Evolutionary conservation across 2,888 invertebrate genomes (phyloP).

Genomic region (Limenitis camilla): DNA sequence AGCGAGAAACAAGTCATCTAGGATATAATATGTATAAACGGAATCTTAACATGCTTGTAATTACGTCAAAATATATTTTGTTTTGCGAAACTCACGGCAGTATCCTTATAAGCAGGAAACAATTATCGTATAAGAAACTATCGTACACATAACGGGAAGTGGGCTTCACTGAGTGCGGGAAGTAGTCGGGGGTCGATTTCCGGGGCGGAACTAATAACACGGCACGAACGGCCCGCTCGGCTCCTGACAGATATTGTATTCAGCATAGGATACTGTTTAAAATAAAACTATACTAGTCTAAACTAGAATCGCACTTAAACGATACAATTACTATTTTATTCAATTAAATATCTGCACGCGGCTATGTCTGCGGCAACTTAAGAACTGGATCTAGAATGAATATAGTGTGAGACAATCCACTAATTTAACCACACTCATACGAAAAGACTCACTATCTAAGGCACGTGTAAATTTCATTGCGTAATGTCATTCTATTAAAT

Average conservation of each 20-base stretch:
- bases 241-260: slow-evolving; percentile 24
- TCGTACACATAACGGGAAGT: slow-evolving; percentile 12
- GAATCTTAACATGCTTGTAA: too few relatives aligned
- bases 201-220: slow-evolving; percentile 60
- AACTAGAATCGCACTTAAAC: too few relatives aligned
- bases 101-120: slow-evolving; percentile 27
- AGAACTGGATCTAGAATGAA: too few relatives aligned
- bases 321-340: background rate
- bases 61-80: background rate
- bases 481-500: too few relatives aligned
- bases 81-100: slow-evolving; percentile 4
- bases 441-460: too few relatives aligned
- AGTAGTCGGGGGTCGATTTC: slow-evolving; percentile 46
- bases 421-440: too few relatives aligned
- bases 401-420: too few relatives aligned
- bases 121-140: slow-evolving; percentile 21
- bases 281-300: slow-evolving; percentile 8
- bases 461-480: too few relatives aligned
- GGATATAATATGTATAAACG: too few relatives aligned
- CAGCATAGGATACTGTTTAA: slow-evolving; percentile 13
- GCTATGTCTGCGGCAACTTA: too few relatives aligned
- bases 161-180: slow-evolving; percentile 16
- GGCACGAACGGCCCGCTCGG: slow-evolving; percentile 26
- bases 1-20: too few relatives aligned
- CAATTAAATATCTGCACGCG: background rate